These are phyloP conservation scores for Rosalia funebris DNA, from an alignment of 2,888 invertebrate genomes.

Conservation along the genomic window DNA sequence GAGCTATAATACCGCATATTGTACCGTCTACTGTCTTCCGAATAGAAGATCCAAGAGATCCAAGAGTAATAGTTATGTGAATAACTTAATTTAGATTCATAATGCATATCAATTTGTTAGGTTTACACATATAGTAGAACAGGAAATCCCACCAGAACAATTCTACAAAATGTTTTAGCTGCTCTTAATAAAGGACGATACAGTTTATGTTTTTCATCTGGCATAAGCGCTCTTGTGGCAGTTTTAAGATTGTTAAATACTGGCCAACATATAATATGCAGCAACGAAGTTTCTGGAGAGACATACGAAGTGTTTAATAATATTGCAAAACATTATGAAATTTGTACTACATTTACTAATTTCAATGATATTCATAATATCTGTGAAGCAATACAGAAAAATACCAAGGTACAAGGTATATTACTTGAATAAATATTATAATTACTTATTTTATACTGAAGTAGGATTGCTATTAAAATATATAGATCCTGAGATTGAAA, in stretches of 20 bases:
- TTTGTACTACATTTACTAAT: slow-evolving; percentile 82
- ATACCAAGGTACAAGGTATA: slow-evolving; percentile 77
- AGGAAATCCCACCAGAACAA: slow-evolving; percentile 92
- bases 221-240: slow-evolving; percentile 85
- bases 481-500: too few species aligned
- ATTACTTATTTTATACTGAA: too few species aligned
- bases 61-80: slow-evolving; percentile 76
- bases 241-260: slow-evolving; percentile 76
- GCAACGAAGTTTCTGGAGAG: slow-evolving; percentile 95
- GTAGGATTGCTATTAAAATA: not conserved
- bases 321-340: slow-evolving; percentile 69
- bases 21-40: slow-evolving; percentile 91
- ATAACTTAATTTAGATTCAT: too few species aligned
- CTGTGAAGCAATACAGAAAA: slow-evolving; percentile 75
- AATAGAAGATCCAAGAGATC: slow-evolving; percentile 84
- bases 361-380: slow-evolving; percentile 75
- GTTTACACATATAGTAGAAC: slow-evolving; percentile 91
- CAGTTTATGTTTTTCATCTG: slow-evolving; percentile 86
- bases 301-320: slow-evolving; percentile 77
- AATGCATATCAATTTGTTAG: slow-evolving; percentile 60
- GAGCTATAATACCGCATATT: slow-evolving; percentile 88
- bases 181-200: slow-evolving; percentile 88
- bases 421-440: too few species aligned
- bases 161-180: slow-evolving; percentile 88
- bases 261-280: slow-evolving; percentile 90